phyloP scores from a whole-genome alignment of 2,888 invertebrate genomes.

The Molorchus minor region DNA sequence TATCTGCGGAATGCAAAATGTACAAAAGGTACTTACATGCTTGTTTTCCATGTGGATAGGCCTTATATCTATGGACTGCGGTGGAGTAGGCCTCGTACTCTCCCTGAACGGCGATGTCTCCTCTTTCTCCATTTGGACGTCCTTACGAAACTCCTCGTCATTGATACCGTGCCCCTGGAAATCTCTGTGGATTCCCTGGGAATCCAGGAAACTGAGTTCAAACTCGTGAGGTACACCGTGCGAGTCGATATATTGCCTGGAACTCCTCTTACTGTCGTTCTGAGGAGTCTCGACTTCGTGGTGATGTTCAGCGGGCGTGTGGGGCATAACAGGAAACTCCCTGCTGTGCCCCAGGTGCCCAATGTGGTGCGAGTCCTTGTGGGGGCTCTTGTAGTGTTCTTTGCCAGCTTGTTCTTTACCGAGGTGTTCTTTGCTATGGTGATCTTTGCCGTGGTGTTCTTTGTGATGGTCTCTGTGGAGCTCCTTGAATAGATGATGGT shows the following conservation, averaged over 20 bases:
- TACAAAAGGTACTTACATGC: conserved; percentile 53
- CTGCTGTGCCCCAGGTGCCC: conserved; percentile 38
- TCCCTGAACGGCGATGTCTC: conserved; percentile 49
- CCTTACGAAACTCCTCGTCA: conserved; percentile 37
- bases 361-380: conserved; percentile 22
- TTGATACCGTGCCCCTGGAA: conserved; percentile 58
- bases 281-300: conserved; percentile 44
- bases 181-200: conserved; percentile 58
- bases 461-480: conserved; percentile 64
- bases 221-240: conserved; percentile 59
- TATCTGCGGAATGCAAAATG: too few species aligned
- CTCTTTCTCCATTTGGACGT: conserved; percentile 37
- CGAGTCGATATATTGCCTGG: conserved; percentile 58
- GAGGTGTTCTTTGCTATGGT: conserved; percentile 51
- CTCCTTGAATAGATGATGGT: conserved; percentile 65
- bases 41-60: conserved; percentile 58
- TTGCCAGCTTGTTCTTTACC: conserved; percentile 46
- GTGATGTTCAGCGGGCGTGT: conserved; percentile 42
- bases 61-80: conserved; percentile 60
- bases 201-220: conserved; percentile 60
- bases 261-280: conserved; percentile 47
- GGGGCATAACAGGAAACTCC: conserved; percentile 57
- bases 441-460: conserved; percentile 49
- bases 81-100: conserved; percentile 53
- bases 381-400: conserved; percentile 37